phyloP scores from a whole-genome alignment of 2,797 vertebrate species.

The Anabas testudineus region DNA sequence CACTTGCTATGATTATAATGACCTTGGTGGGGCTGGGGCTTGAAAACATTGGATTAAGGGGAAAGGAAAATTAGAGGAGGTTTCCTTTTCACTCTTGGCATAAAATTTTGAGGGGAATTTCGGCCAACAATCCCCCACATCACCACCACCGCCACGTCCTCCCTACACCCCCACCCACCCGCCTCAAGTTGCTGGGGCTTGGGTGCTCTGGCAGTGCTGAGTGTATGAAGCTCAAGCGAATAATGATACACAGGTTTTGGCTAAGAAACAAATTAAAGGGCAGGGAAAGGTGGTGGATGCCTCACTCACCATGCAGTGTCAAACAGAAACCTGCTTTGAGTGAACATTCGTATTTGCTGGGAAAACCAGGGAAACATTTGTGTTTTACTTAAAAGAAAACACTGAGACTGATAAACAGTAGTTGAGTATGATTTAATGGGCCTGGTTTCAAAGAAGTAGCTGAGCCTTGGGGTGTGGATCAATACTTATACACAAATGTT shows the following conservation, averaged over 20 bases:
- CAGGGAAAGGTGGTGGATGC: slow-evolving; percentile 72
- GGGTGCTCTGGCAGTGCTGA: slow-evolving; percentile 69
- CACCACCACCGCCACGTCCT: slow-evolving; percentile 47
- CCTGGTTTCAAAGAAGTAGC: slow-evolving; percentile 52
- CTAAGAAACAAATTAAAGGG: slow-evolving; percentile 83
- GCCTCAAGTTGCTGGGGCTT: slow-evolving; percentile 70
- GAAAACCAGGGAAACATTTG: slow-evolving; percentile 36
- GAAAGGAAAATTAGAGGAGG: slow-evolving; percentile 87
- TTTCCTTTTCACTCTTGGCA: slow-evolving; percentile 89
- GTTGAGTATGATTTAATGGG: slow-evolving; percentile 59
- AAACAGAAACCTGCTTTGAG: slow-evolving; percentile 38
- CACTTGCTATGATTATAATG: slow-evolving; percentile 89
- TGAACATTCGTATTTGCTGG: slow-evolving; percentile 18
- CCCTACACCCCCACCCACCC: slow-evolving; percentile 9
- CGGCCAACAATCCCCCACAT: slow-evolving; percentile 80
- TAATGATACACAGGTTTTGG: slow-evolving; percentile 84
- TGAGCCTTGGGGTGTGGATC: slow-evolving; percentile 55
- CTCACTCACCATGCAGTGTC: slow-evolving; percentile 51
- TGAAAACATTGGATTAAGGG: slow-evolving; percentile 89
- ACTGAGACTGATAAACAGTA: slow-evolving; percentile 42
- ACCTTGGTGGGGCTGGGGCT: slow-evolving; percentile 87
- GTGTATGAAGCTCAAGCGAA: slow-evolving; percentile 77
- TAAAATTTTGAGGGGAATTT: slow-evolving; percentile 82
- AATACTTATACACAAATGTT: slow-evolving; percentile 62
- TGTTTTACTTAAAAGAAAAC: slow-evolving; percentile 47